Evolutionary conservation across 1,140 invertebrate genomes (phyloP).

Genomic region (Zaprionus ghesquierei): DNA sequence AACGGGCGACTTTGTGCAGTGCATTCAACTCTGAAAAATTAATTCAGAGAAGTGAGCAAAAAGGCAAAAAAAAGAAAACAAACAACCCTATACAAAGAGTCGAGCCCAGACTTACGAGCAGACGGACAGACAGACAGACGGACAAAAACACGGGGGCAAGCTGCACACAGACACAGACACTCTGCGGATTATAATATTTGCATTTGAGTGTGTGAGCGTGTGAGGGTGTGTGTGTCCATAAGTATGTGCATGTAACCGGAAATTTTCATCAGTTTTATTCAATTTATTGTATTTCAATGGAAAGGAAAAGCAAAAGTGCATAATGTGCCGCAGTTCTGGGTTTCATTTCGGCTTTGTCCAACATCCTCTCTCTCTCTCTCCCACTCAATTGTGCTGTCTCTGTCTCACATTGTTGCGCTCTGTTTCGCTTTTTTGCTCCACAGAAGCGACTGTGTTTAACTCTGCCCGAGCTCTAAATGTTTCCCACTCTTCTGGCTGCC

Average conservation of each 20-base stretch:
- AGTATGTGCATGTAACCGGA: slow-evolving; percentile 45
- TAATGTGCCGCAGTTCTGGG: slow-evolving; percentile 38
- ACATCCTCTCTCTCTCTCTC: slow-evolving; percentile 3
- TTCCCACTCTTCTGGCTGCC: slow-evolving; percentile 38
- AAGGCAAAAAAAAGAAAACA: slow-evolving; percentile 11
- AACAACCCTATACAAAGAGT: neutral
- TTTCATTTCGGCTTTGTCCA: slow-evolving; percentile 21
- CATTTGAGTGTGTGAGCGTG: slow-evolving; percentile 8
- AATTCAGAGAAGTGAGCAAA: slow-evolving; percentile 24
- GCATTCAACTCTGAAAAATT: slow-evolving; percentile 61
- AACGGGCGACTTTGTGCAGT: slow-evolving; percentile 24
- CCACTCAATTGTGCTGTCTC: slow-evolving; percentile 7
- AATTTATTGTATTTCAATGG: slow-evolving; percentile 42
- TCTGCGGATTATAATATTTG: slow-evolving; percentile 53
- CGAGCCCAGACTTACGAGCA: neutral
- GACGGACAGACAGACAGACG: too few species aligned
- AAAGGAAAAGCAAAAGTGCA: slow-evolving; percentile 68
- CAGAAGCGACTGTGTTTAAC: slow-evolving; percentile 13
- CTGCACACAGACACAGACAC: slow-evolving; percentile 25
- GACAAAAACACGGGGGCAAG: slow-evolving; percentile 22
- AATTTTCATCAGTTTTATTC: slow-evolving; percentile 51
- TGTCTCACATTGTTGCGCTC: slow-evolving; percentile 57
- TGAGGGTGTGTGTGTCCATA: neutral
- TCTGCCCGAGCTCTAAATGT: neutral
- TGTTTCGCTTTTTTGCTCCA: slow-evolving; percentile 63